Conservation (phyloP, 2,888 invertebrate genomes). For the Caenorhabditis auriculariae region DNA sequence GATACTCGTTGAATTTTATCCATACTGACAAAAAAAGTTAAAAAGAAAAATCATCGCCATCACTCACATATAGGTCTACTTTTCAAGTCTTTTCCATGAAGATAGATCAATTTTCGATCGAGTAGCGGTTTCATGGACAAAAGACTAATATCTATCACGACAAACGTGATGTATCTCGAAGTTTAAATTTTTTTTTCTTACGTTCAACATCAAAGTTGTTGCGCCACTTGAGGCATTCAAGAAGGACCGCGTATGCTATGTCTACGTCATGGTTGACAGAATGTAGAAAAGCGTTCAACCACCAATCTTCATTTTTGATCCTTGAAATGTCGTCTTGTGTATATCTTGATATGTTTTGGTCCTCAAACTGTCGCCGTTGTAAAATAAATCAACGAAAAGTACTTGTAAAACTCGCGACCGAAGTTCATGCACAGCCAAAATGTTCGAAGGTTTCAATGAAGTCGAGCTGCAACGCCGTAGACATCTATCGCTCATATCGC, state of each 20-base stretch:
- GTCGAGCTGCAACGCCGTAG: slow-evolving; percentile 19
- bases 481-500: no score
- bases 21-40: slow-evolving; percentile 45
- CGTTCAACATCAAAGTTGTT: slow-evolving; percentile 46
- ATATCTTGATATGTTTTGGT: slow-evolving; percentile 7
- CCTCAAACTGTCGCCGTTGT: background rate
- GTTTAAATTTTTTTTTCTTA: slow-evolving; percentile 9
- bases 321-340: slow-evolving; percentile 28
- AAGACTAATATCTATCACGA: slow-evolving; percentile 51
- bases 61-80: slow-evolving; percentile 44
- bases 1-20: slow-evolving; percentile 50
- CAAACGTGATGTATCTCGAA: slow-evolving; percentile 15
- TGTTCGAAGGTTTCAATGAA: slow-evolving; percentile 20
- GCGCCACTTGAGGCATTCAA: slow-evolving; percentile 58
- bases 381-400: background rate
- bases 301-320: slow-evolving; percentile 48
- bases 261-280: slow-evolving; percentile 50
- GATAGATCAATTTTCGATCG: slow-evolving; percentile 49
- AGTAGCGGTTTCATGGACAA: slow-evolving; percentile 43
- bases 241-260: slow-evolving; percentile 44
- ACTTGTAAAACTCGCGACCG: slow-evolving; percentile 25
- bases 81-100: slow-evolving; percentile 49
- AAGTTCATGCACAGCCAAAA: slow-evolving; percentile 22
- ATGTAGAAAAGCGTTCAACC: slow-evolving; percentile 35
- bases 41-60: background rate